Conservation (phyloP, 2,113 vertebrate genomes). For the Pampusana beccarii region DNA sequence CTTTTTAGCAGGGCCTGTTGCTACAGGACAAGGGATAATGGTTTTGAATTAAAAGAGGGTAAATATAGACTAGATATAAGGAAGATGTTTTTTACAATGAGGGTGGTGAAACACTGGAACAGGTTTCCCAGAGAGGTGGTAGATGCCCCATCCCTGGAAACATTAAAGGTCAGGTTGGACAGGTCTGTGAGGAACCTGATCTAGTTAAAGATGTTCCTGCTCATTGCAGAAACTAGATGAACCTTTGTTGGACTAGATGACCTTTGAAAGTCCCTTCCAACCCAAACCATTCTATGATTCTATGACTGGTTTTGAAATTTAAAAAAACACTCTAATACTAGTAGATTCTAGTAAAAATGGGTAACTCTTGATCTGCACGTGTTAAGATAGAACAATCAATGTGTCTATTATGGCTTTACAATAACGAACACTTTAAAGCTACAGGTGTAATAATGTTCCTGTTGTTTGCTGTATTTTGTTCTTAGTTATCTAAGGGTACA, state of each 20-base stretch:
- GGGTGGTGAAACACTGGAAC: background rate
- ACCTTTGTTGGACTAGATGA: no score
- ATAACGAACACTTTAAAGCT: background rate
- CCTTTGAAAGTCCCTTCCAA: background rate
- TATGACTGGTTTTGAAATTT: background rate
- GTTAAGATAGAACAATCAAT: background rate
- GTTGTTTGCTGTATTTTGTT: background rate
- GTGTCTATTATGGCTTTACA: background rate
- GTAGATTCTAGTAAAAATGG: background rate
- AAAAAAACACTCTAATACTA: background rate
- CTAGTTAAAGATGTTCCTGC: background rate
- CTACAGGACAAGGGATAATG: background rate
- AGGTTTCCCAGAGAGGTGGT: background rate
- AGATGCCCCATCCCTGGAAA: accelerated
- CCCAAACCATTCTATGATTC: background rate
- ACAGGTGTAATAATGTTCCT: background rate
- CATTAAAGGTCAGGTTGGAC: background rate
- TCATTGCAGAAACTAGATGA: background rate
- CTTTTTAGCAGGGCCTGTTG: background rate
- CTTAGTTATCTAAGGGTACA: background rate
- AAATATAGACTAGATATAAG: background rate
- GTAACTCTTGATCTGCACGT: background rate
- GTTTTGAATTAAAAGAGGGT: background rate
- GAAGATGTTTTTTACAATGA: background rate
- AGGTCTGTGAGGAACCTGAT: background rate